Evolutionary conservation across 1,140 invertebrate genomes (phyloP).

Genomic region (Trichomalopsis sarcophagae): DNA sequence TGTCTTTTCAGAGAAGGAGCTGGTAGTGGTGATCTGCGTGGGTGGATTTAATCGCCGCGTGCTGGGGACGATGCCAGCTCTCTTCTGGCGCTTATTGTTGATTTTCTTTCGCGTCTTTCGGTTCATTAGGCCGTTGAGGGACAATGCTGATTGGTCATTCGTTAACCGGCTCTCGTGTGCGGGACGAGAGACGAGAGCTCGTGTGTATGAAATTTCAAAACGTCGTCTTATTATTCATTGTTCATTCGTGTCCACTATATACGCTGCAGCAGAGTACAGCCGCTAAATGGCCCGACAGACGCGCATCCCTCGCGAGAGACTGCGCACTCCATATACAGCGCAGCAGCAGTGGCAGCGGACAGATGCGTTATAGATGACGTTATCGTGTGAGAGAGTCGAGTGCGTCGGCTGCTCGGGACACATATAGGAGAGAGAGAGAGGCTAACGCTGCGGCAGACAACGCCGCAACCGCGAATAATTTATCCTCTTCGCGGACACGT

Average conservation of each 20-base stretch:
- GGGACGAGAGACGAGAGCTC: too few species aligned
- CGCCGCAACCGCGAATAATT: conserved; percentile 68
- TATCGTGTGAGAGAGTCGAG: conserved; percentile 62
- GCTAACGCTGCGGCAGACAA: conserved; percentile 61
- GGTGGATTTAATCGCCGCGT: neutral
- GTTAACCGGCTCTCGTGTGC: neutral
- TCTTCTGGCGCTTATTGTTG: neutral
- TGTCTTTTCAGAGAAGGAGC: neutral
- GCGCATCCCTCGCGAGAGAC: neutral
- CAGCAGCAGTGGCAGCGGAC: neutral
- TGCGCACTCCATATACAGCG: neutral
- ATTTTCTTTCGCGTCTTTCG: conserved; percentile 1
- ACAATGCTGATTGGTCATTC: neutral
- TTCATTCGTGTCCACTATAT: neutral
- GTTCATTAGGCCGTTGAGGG: neutral
- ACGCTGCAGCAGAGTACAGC: neutral
- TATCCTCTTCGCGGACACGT: conserved; percentile 60
- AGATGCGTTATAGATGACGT: conserved; percentile 65
- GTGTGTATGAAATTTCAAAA: too few species aligned
- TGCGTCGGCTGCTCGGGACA: conserved; percentile 42
- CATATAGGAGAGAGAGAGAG: conserved; percentile 36
- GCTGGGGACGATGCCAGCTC: neutral
- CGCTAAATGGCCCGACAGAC: neutral
- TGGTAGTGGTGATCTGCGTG: neutral
- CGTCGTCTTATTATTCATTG: neutral